These are phyloP conservation scores for Phalanger gymnotis DNA, from an alignment of 2,797 vertebrate species.

Conservation along the genomic window DNA sequence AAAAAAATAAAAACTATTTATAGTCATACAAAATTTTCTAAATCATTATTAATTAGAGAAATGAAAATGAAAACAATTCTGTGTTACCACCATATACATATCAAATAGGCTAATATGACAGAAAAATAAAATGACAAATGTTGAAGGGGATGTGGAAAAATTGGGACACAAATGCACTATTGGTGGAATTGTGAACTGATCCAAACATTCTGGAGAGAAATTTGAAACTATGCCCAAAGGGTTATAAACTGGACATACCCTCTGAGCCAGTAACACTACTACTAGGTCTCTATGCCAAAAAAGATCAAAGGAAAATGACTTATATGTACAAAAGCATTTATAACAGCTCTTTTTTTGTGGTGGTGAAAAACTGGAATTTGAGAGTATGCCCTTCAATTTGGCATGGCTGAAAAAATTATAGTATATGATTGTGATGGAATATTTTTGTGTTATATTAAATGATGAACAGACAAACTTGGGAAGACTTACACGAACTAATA, in stretches of 20 bases:
- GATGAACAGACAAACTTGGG: too few species aligned
- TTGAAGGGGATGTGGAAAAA: not conserved
- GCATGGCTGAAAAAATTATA: too few species aligned
- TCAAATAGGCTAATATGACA: not conserved
- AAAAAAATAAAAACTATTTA: not conserved
- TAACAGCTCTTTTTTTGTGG: too few species aligned
- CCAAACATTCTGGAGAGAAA: not conserved
- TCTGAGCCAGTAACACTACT: not conserved
- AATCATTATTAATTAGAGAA: not conserved
- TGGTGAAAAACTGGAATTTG: too few species aligned
- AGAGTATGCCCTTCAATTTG: too few species aligned
- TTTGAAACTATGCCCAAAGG: not conserved
- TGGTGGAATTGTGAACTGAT: not conserved
- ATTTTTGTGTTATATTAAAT: too few species aligned
- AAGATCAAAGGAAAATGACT: too few species aligned
- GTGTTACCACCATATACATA: not conserved
- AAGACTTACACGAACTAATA: too few species aligned
- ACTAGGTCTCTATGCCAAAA: not conserved
- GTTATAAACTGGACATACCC: not conserved
- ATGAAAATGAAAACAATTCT: not conserved
- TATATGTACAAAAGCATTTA: not conserved
- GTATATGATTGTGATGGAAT: too few species aligned
- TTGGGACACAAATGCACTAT: not conserved
- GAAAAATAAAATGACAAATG: not conserved
- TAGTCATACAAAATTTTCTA: not conserved